Evolutionary conservation across 2,888 invertebrate species (phyloP), one percentile per base, ranked within the genome.

Genomic region (Diaprepes abbreviatus): DNA sequence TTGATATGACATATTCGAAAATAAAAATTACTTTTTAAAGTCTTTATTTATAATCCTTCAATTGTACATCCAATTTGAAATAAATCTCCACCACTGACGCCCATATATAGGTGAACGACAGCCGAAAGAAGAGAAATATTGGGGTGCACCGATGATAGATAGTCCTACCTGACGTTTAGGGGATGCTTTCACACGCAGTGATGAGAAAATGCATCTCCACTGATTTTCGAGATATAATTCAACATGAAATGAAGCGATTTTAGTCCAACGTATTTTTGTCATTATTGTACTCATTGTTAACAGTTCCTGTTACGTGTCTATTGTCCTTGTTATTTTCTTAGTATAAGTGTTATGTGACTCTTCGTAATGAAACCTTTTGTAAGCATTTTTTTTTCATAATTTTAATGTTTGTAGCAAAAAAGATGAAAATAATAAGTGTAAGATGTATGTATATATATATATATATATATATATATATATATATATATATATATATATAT

Each of bases 111-210:
- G 66, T 66, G 36, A 66, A 50, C 33, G 58, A 58, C 33, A 50
- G 38, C 58, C 58, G 33, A 66, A 59, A 54, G 45, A 31, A 45
- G 45, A 62, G n/a, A 60, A 66, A 62, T 73, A 76, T 75, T 71
- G 74, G 73, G 74, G 71, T 74, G 75, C 75, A 73, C 71, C 62
- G 77, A 79, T 78, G 79, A 79, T 79, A 79, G 77, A 79, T 79
- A 77, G 77, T 78, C 76, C 71, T 76, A 74, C 75, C 75, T 76
- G 75, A 74, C 74, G 48, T 68, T n/a, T 57, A 57, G 70, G 64
- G 69, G 70, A 70, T 70, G 65, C 70, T 59, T 70, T 70, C 70
- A 70, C 70, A 70, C 70, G 65, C 64, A 43, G n/a, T 38, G 68
- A 55, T 68, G 68, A 68, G 68, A 69, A 69, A 69, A 69, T 69